Percentiles rank a stretch among this genome's conserved stretches.
Evolutionary conservation across 2,797 vertebrate species (phyloP).

Genomic region (Balearica regulorum): DNA sequence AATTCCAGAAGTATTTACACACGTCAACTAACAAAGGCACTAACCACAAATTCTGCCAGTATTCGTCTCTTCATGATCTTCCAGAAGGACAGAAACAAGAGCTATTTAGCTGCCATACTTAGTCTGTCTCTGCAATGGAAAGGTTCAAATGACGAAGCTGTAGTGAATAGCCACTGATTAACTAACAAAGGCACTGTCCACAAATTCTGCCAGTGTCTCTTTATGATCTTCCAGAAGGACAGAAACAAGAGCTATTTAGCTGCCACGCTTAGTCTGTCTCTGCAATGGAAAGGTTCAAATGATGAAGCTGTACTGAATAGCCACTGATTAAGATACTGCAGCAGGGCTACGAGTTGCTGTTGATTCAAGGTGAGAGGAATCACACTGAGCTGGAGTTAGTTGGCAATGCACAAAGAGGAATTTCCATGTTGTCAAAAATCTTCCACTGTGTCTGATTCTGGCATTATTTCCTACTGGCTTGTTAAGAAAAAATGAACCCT

Average conservation of each 20-base stretch:
- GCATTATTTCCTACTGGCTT: conserved; percentile 22
- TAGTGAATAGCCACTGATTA: conserved; percentile 27
- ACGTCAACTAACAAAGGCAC: background rate
- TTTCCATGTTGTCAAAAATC: conserved; percentile 50
- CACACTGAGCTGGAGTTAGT: background rate
- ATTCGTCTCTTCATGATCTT: background rate
- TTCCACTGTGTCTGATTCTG: background rate
- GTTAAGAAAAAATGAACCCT: conserved; percentile 22
- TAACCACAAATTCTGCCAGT: background rate
- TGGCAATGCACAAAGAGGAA: conserved; percentile 10
- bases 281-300: background rate
- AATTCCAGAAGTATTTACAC: background rate
- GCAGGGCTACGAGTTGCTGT: background rate
- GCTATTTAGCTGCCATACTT: background rate
- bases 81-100: conserved; percentile 42
- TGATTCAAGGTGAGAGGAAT: conserved; percentile 32
- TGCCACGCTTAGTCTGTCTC: background rate
- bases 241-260: conserved; percentile 40
- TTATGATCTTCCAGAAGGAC: background rate
- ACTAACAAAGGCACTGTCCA: background rate
- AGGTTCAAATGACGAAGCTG: conserved; percentile 6
- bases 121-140: background rate
- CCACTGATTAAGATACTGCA: conserved; percentile 35
- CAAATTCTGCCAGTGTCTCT: background rate
- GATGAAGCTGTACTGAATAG: conserved; percentile 13